Conservation (phyloP, 2,797 vertebrate species). For the Gallinago solitaria region DNA sequence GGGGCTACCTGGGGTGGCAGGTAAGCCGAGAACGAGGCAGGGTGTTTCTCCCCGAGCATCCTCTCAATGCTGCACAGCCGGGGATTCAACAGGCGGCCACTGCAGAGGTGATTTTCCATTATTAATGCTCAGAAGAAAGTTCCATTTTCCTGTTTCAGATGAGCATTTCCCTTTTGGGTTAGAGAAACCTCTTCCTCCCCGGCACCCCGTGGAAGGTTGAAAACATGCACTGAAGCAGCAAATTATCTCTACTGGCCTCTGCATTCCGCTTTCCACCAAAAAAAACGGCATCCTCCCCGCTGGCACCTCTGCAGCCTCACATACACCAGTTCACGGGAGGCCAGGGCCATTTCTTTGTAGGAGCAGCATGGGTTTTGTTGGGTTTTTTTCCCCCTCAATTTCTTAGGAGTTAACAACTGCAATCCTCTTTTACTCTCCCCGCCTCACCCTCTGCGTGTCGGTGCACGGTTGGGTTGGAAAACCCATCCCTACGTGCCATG, state of each 20-base stretch:
- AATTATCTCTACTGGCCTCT: background rate
- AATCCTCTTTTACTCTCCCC: background rate
- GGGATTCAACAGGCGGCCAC: background rate
- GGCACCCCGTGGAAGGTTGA: conserved; percentile 76
- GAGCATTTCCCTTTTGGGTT: conserved; percentile 88
- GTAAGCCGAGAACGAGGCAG: accelerated
- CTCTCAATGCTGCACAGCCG: background rate
- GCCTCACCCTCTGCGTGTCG: background rate
- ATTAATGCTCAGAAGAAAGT: conserved; percentile 59
- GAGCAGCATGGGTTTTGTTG: background rate
- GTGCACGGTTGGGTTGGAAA: background rate
- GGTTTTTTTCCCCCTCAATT: background rate
- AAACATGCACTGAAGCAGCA: conserved; percentile 53
- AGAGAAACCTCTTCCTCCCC: conserved; percentile 85
- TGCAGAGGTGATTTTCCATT: conserved; percentile 16
- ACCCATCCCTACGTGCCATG: background rate
- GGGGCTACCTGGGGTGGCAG: background rate
- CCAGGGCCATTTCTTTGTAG: background rate
- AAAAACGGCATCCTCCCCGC: accelerated
- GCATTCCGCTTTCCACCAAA: background rate
- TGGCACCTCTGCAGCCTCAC: background rate
- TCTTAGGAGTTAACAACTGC: background rate
- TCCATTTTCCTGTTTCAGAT: conserved; percentile 91
- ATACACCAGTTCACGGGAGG: background rate
- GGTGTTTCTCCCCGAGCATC: background rate